Conservation (phyloP, 2,113 vertebrate genomes). For the Lampris megalopsis region DNA sequence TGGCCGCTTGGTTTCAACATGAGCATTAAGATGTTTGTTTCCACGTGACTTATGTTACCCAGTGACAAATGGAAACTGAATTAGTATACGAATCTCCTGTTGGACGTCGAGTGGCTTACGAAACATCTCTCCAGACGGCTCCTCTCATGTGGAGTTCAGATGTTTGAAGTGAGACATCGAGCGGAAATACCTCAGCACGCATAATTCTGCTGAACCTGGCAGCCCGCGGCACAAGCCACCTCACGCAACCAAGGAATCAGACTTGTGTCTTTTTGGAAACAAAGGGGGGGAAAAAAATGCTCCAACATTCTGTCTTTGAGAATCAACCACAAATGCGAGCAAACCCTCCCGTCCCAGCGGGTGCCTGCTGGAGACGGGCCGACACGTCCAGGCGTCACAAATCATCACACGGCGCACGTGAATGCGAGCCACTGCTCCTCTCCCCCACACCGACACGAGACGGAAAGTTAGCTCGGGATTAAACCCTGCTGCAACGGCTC, state of each 20-base stretch:
- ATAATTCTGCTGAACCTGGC: constrained; percentile 56
- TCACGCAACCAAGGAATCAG: constrained; percentile 16
- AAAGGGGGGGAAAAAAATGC: not conserved
- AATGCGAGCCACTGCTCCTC: not conserved
- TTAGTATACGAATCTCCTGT: no score
- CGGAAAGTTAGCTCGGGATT: not conserved
- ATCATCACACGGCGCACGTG: not conserved
- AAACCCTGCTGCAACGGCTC: not conserved
- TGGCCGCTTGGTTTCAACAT: no score
- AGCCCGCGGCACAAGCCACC: constrained; percentile 33
- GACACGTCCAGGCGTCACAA: constrained; percentile 1
- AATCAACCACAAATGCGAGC: not conserved
- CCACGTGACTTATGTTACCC: no score
- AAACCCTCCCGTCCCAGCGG: not conserved
- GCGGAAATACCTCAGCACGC: constrained; percentile 57
- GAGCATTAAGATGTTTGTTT: no score
- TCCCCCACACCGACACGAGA: not conserved
- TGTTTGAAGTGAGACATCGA: constrained; percentile 53
- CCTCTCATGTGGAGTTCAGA: constrained; percentile 55
- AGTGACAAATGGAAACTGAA: no score
- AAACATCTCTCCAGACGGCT: no score
- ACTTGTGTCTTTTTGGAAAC: not conserved
- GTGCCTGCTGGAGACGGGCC: not conserved
- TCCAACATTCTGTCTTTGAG: constrained; percentile 12
- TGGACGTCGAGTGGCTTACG: no score